Percentiles rank a stretch among this genome's conserved stretches.
Conservation (phyloP, 2,113 vertebrate species). For the Falcunculus frontatus region DNA sequence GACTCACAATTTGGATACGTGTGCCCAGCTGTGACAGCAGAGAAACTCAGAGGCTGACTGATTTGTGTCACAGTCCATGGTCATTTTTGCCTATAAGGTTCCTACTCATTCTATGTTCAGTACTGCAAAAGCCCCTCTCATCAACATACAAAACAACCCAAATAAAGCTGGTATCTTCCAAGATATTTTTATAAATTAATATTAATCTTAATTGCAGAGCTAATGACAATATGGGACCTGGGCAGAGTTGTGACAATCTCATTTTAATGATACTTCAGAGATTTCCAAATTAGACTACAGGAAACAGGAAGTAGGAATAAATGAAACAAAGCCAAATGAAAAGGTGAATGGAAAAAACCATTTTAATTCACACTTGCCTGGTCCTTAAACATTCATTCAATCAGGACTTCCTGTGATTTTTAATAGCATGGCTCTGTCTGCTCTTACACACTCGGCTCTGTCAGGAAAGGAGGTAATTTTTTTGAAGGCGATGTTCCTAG, state of each 20-base stretch:
- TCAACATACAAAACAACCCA: not conserved
- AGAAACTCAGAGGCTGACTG: not conserved
- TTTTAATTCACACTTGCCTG: not conserved
- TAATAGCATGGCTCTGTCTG: not conserved
- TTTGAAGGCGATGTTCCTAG: not conserved
- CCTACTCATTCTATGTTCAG: not conserved
- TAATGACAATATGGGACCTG: not conserved
- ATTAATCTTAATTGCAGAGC: not conserved
- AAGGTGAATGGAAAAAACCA: not conserved
- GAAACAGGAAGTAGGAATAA: slow-evolving; percentile 27
- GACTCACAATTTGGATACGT: not conserved
- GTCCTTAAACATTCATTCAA: slow-evolving; percentile 17
- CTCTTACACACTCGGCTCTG: not conserved
- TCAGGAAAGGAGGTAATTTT: not conserved
- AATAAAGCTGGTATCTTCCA: not conserved
- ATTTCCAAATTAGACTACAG: slow-evolving; percentile 30
- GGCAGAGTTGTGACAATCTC: not conserved
- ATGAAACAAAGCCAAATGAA: slow-evolving; percentile 9
- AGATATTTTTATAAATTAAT: not conserved
- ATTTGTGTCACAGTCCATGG: not conserved
- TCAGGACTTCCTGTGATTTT: slow-evolving; percentile 1
- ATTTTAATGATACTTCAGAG: slow-evolving; percentile 12
- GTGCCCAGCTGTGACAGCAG: not conserved
- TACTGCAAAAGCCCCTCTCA: not conserved
- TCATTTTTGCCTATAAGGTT: not conserved